Evolutionary conservation across 2,888 invertebrate species (phyloP).

Genomic region (Ophraella communa): DNA sequence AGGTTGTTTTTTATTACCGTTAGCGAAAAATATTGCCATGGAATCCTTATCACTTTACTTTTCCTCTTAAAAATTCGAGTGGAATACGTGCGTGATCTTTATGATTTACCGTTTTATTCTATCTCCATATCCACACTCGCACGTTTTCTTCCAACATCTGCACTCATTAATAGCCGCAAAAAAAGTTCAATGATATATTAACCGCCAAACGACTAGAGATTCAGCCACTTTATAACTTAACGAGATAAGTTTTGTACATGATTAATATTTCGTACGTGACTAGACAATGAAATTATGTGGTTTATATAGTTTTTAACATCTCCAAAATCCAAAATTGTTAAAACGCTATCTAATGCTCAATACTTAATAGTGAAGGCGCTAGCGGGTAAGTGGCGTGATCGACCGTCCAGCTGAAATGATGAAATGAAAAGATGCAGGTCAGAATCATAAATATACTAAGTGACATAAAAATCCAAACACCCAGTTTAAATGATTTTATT

Average conservation of each 20-base stretch:
- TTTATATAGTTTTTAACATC: not conserved
- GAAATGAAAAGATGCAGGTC: too few species aligned
- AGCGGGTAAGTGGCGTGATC: too few species aligned
- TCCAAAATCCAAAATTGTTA: not conserved
- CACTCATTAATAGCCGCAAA: conserved; percentile 30
- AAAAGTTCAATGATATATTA: conserved; percentile 21
- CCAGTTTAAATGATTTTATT: too few species aligned
- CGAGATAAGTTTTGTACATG: conserved; percentile 13
- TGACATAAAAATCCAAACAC: too few species aligned
- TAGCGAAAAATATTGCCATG: not conserved
- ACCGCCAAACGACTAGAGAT: conserved; percentile 7
- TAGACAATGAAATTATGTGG: not conserved
- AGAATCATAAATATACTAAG: too few species aligned
- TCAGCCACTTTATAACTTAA: conserved; percentile 17
- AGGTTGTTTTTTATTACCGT: not conserved
- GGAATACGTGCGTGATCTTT: conserved; percentile 8
- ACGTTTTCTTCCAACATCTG: conserved; percentile 28
- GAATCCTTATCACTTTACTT: not conserved
- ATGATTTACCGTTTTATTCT: conserved; percentile 26
- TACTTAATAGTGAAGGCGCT: too few species aligned
- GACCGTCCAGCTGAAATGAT: too few species aligned
- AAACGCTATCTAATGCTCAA: not conserved
- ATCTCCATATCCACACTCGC: conserved; percentile 17
- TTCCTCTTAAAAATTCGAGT: not conserved
- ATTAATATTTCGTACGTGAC: not conserved